Base-by-base conservation (phyloP, 1,140 invertebrate species). In the Macrobrachium rosenbergii region DNA sequence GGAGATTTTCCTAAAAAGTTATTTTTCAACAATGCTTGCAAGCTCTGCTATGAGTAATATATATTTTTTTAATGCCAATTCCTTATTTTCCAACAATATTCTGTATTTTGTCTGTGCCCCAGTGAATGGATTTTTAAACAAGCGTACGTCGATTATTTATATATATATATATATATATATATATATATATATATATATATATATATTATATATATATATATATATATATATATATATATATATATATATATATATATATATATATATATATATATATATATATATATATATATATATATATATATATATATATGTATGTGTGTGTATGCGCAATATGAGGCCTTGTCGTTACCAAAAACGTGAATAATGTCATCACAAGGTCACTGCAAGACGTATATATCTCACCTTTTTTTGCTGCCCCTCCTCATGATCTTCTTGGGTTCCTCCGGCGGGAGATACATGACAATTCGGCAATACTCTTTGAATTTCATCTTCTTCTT, bases 381-480 rank as follows among this genome's bases (percentile, higher is more conserved):
- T 2, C 14, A 73, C 28, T 37, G 21, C 0, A 73, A 21, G n/a
- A n/a, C n/a, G n/a, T n/a, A 17, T 16, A 6, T 28, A 37, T 77
- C 82, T 85, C 21, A 85, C 83, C 83, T 37, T 58, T 64, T 64
- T 17, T 21, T 76, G 83, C n/a, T n/a, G n/a, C 43, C 43, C 28
- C 43, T 59, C 45, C 19, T 72, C 17, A 45, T 43, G 6, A 78
- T 45, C 14, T 59, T 62, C 58, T 73, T 87, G 0, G 67, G 6
- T 59, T 87, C 43, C 21, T 87, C 64, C 2, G 85, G 67, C 3
- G 85, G 78, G 3, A 87, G 69, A 60, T 87, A 87, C 69, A 87
- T 63, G 79, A 87, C 72, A 37, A 87, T 87, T 17, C 85, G 67
- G 17, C 85, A 87, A 17, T 87, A 87, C 10, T 87, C 85, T 67